Conservation (phyloP, 1,140 invertebrate species). For the Drosophila tani region DNA sequence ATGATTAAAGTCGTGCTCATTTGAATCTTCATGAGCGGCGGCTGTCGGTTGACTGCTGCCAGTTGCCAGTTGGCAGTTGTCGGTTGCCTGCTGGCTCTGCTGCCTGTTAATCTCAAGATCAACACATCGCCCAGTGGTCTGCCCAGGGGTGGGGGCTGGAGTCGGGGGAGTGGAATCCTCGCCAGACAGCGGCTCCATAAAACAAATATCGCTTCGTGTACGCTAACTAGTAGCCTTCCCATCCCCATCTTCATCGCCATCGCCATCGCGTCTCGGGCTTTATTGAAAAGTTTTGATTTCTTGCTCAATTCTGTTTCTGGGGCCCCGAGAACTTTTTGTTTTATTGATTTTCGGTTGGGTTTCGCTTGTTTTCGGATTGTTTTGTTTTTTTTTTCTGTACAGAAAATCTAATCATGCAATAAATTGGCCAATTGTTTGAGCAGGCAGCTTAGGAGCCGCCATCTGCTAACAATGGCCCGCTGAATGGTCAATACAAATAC, state of each 20-base stretch:
- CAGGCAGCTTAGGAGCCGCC: slow-evolving; percentile 38
- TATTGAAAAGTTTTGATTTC: slow-evolving; percentile 63
- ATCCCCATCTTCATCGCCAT: slow-evolving; percentile 38
- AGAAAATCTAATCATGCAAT: slow-evolving; percentile 82
- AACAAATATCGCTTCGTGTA: slow-evolving; percentile 77
- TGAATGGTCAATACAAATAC: slow-evolving; percentile 41
- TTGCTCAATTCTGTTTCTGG: slow-evolving; percentile 65
- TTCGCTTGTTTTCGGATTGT: slow-evolving; percentile 3
- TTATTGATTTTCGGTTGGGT: slow-evolving; percentile 67
- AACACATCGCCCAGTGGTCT: slow-evolving; percentile 62
- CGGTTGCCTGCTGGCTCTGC: slow-evolving; percentile 49
- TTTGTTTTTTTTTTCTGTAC: slow-evolving; percentile 26
- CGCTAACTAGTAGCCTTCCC: slow-evolving; percentile 72
- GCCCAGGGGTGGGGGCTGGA: slow-evolving; percentile 34
- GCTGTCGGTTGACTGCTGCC: slow-evolving; percentile 40
- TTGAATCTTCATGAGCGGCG: slow-evolving; percentile 73
- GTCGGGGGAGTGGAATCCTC: slow-evolving; percentile 24
- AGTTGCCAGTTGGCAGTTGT: slow-evolving; percentile 26
- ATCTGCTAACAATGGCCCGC: slow-evolving; percentile 48
- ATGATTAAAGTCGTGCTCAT: slow-evolving; percentile 75
- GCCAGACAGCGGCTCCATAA: slow-evolving; percentile 69
- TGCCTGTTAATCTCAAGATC: slow-evolving; percentile 82
- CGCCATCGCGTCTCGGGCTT: slow-evolving; percentile 22
- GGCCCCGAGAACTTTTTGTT: slow-evolving; percentile 58
- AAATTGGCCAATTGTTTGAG: slow-evolving; percentile 81